A percentile compares a stretch with the other conserved stretches of the same genome.
Evolutionary conservation across 2,888 invertebrate genomes (phyloP).

Genomic region (Torymus auratus): DNA sequence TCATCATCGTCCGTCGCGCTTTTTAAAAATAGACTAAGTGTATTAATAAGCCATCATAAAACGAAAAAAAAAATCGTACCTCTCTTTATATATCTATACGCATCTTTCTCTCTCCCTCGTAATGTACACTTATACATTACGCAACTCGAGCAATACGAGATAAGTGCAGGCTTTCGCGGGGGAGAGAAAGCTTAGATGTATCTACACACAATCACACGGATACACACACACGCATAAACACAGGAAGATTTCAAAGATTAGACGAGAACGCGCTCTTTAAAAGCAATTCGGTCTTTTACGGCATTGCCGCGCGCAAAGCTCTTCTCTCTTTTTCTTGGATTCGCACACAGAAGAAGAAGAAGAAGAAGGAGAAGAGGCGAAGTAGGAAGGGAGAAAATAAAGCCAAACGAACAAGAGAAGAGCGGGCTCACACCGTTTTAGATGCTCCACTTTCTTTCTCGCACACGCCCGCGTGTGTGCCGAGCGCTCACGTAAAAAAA

Average conservation of each 20-base stretch:
- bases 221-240: too few relatives aligned
- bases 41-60: too few relatives aligned
- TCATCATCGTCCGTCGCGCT: background rate
- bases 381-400: too few relatives aligned
- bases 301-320: background rate
- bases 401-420: background rate
- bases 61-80: too few relatives aligned
- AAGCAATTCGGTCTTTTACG: background rate
- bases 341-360: too few relatives aligned
- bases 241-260: background rate
- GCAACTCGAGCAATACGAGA: slow-evolving; percentile 1
- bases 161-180: too few relatives aligned
- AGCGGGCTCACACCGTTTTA: slow-evolving; percentile 13
- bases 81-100: too few relatives aligned
- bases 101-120: background rate
- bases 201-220: too few relatives aligned
- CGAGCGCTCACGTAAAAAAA: background rate
- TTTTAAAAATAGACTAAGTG: too few relatives aligned
- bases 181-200: too few relatives aligned
- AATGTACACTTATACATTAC: background rate
- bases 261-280: background rate
- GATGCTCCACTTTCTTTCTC: slow-evolving; percentile 31
- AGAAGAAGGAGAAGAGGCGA: too few relatives aligned
- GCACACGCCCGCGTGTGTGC: background rate
- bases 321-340: too few relatives aligned